Evolutionary conservation across 2,888 invertebrate genomes (phyloP).

Genomic region (Leptura quadrifasciata): DNA sequence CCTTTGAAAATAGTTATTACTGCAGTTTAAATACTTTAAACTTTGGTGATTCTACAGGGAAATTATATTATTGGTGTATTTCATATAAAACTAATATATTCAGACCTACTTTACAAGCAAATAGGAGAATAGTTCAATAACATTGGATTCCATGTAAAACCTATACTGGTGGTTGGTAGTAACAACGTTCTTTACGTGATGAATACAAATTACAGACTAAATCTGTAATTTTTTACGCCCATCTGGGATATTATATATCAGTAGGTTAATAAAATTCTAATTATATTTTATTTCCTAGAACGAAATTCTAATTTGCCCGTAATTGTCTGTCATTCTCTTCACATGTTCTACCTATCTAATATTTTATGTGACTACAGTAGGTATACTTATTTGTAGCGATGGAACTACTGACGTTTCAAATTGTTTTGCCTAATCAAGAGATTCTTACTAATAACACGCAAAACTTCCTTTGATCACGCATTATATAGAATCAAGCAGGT

Average conservation of each 20-base stretch:
- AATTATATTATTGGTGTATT: no score
- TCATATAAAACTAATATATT: no score
- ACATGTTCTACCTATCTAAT: neutral
- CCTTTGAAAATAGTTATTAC: no score
- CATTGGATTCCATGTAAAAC: neutral
- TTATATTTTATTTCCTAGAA: neutral
- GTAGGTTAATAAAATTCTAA: neutral
- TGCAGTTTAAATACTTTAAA: no score
- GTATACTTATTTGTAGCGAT: slow-evolving; percentile 12
- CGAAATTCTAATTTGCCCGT: neutral
- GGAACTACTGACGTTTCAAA: neutral
- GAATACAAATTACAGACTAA: neutral
- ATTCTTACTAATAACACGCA: slow-evolving; percentile 9
- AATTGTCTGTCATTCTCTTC: neutral
- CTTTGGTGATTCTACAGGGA: no score
- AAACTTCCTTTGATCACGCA: slow-evolving; percentile 21
- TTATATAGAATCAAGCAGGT: neutral
- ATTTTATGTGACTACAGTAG: neutral
- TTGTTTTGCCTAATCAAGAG: slow-evolving; percentile 5
- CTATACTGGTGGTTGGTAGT: neutral
- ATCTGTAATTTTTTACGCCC: neutral
- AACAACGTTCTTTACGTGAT: neutral
- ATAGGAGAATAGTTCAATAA: neutral
- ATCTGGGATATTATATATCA: neutral
- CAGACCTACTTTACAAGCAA: neutral